Evolutionary conservation across 2,797 vertebrate genomes (phyloP).

Genomic region (Poecilia velifera): DNA sequence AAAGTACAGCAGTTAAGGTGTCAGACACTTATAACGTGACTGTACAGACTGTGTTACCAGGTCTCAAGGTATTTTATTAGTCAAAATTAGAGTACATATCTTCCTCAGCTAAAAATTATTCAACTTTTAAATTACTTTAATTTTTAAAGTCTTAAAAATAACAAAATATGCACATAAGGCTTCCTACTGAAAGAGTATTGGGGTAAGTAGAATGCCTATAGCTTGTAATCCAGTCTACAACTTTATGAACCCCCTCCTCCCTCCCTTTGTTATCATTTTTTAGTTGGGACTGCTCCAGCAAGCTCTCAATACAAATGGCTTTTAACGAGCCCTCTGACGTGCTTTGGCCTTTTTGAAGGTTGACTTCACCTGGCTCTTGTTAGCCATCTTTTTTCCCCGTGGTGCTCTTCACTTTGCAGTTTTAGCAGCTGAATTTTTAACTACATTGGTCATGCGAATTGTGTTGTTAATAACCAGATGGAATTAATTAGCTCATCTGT

Average conservation of each 20-base stretch:
- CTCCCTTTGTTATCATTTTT: conserved; percentile 21
- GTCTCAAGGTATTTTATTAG: conserved; percentile 14
- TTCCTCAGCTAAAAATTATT: conserved; percentile 1
- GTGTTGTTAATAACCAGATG: neutral
- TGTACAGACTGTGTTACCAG: neutral
- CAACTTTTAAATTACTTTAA: conserved; percentile 4
- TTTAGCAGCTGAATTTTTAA: neutral
- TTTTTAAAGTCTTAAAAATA: neutral
- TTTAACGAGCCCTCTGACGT: conserved; percentile 7
- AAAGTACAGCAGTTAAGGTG: conserved; percentile 56
- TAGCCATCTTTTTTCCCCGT: neutral
- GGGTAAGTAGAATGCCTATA: conserved; percentile 17
- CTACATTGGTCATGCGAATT: conserved; percentile 14
- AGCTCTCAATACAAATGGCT: conserved; percentile 32
- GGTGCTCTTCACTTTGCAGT: neutral
- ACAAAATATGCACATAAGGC: neutral
- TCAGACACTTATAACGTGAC: conserved; percentile 50
- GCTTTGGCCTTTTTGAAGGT: conserved; percentile 15
- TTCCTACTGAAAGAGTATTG: conserved; percentile 9
- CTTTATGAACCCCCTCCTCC: conserved; percentile 16
- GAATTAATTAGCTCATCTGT: conserved; percentile 25
- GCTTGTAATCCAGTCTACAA: conserved; percentile 36
- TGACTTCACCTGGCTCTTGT: neutral
- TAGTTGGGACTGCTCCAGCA: conserved; percentile 42
- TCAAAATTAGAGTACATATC: conserved; percentile 12